Conservation (phyloP, 2,797 vertebrate species). For the Crenichthys baileyi region DNA sequence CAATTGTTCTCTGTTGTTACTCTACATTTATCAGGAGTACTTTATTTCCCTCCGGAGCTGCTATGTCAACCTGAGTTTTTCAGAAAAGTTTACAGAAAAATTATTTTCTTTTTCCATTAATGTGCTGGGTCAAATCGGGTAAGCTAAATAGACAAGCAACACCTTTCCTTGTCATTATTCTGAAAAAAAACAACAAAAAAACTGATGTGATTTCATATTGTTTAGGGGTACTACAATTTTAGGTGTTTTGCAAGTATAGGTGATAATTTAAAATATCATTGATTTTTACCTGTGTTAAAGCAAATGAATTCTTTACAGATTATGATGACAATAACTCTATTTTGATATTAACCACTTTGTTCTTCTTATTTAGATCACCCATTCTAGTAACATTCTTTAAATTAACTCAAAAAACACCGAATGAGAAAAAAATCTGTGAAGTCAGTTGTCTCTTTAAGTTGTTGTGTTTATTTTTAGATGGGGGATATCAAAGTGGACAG, state of each 20-base stretch:
- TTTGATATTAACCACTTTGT: neutral
- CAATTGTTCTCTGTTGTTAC: neutral
- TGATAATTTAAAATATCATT: neutral
- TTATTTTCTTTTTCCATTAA: neutral
- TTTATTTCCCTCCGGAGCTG: neutral
- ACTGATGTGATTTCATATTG: neutral
- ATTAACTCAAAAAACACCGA: constrained; percentile 28
- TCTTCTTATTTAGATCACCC: constrained; percentile 5
- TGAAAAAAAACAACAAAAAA: neutral
- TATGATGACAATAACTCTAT: neutral
- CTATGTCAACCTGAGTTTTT: neutral
- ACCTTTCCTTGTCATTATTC: neutral
- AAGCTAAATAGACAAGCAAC: too few relatives aligned
- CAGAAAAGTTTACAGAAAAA: neutral
- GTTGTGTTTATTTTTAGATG: constrained; percentile 51
- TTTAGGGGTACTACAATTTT: neutral
- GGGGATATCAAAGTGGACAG: constrained; percentile 41
- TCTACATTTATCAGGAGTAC: neutral
- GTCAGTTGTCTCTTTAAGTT: constrained; percentile 45
- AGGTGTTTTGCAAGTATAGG: neutral
- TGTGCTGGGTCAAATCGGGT: neutral
- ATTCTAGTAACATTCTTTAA: constrained; percentile 20
- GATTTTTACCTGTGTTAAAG: neutral
- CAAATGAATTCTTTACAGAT: constrained; percentile 9
- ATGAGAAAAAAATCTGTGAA: constrained; percentile 22